Conservation (phyloP, 1,140 invertebrate species). For the Drosophila micromelanica region DNA sequence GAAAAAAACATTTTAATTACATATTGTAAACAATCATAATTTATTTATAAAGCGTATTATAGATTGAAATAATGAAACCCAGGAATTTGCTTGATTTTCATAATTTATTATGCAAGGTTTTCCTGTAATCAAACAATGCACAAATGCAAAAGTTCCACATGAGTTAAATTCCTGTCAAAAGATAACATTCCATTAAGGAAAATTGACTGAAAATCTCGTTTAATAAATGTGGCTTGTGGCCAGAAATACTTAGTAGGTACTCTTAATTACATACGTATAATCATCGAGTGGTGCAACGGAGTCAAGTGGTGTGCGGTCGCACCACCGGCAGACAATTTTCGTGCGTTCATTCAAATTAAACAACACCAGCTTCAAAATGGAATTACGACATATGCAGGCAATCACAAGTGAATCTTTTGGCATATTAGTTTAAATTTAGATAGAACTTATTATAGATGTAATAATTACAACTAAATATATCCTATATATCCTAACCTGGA, state of each 20-base stretch:
- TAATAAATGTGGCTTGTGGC: background rate
- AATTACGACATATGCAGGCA: constrained; percentile 21
- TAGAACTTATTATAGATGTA: background rate
- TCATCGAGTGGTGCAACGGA: constrained; percentile 8
- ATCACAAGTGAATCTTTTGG: constrained; percentile 8
- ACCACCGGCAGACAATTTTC: background rate
- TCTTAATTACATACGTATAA: constrained; percentile 14
- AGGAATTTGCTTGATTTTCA: background rate
- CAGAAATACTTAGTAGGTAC: constrained; percentile 1
- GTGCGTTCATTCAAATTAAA: constrained; percentile 5
- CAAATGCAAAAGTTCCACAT: constrained; percentile 1
- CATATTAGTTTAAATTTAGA: constrained; percentile 16
- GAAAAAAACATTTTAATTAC: constrained; percentile 9
- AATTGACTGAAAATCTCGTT: background rate
- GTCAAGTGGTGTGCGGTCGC: constrained; percentile 9
- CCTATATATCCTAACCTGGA: no score
- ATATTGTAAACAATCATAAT: background rate
- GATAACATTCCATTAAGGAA: background rate
- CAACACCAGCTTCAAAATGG: background rate
- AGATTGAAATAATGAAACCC: no score
- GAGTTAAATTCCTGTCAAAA: background rate
- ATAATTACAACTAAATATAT: no score
- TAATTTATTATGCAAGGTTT: background rate
- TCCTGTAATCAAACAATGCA: background rate
- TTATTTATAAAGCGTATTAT: background rate